A percentile compares a stretch with the other conserved stretches of the same genome.
Conservation (phyloP, 2,113 vertebrate species). For the Sminthopsis crassicaudata region DNA sequence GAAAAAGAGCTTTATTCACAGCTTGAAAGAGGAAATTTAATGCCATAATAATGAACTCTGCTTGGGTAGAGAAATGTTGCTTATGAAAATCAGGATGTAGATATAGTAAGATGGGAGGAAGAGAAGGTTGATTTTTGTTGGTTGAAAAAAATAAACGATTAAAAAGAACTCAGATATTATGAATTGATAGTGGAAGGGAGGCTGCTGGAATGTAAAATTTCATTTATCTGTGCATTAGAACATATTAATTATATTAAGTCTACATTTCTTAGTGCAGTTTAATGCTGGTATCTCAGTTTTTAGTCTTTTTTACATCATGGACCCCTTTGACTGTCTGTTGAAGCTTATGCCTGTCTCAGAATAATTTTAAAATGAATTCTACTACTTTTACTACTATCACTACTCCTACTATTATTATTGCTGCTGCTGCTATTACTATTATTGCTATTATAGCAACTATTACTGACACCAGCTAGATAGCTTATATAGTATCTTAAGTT, state of each 20-base stretch:
- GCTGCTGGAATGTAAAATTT: neutral
- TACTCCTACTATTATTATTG: neutral
- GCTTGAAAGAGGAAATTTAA: slow-evolving; percentile 61
- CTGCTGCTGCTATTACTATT: too few species aligned
- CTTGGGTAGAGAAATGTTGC: slow-evolving; percentile 34
- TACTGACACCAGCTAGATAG: neutral
- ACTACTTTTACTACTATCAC: neutral
- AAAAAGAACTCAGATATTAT: neutral
- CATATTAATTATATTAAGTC: neutral
- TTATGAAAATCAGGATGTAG: neutral
- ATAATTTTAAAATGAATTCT: neutral
- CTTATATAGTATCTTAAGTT: neutral
- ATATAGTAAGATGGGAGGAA: neutral
- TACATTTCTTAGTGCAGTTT: neutral
- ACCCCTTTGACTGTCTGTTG: neutral
- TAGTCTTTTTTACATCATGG: neutral
- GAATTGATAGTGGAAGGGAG: neutral
- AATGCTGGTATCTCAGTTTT: neutral
- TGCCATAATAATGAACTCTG: slow-evolving; percentile 48
- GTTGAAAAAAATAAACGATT: neutral
- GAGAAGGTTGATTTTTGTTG: neutral
- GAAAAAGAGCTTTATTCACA: slow-evolving; percentile 54
- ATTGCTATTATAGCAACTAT: neutral
- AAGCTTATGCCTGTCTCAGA: neutral
- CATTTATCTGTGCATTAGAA: neutral